Conservation (phyloP, 2,888 invertebrate species). For the Rugalucina vietnamica region DNA sequence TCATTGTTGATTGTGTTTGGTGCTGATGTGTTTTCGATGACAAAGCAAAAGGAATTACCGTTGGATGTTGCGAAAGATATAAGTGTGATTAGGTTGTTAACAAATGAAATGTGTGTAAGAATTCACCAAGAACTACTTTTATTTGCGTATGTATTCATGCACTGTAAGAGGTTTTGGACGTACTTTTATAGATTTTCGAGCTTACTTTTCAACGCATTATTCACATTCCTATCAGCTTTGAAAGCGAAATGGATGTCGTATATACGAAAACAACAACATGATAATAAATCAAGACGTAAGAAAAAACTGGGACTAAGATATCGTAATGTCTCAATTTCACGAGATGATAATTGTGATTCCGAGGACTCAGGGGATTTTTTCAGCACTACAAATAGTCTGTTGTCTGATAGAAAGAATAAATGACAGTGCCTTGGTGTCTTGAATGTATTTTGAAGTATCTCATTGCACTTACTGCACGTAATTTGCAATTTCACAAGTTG, state of each 20-base stretch:
- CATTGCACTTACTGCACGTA: background rate
- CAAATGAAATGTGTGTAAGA: conserved; percentile 71
- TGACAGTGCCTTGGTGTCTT: background rate
- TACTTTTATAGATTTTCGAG: background rate
- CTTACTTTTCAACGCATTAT: background rate
- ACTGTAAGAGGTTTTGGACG: conserved; percentile 4
- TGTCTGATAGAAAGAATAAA: conserved; percentile 1
- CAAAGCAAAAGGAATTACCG: conserved; percentile 74
- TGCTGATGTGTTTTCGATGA: conserved; percentile 75
- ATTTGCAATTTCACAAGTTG: background rate
- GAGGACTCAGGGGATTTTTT: background rate
- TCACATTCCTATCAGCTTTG: background rate
- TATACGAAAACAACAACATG: background rate
- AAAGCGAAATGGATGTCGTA: background rate
- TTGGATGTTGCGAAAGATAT: conserved; percentile 78
- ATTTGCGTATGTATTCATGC: background rate
- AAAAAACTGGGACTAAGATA: background rate
- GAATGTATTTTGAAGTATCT: background rate
- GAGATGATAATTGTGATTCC: background rate
- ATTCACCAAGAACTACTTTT: conserved; percentile 64
- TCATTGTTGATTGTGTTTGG: conserved; percentile 76
- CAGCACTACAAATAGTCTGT: background rate
- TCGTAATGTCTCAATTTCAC: background rate
- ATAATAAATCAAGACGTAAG: background rate
- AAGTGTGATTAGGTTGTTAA: conserved; percentile 69